A percentile compares a stretch with the other conserved stretches of the same genome.
Conservation (phyloP, 2,888 invertebrate species). For the Nemoura dubitans region DNA sequence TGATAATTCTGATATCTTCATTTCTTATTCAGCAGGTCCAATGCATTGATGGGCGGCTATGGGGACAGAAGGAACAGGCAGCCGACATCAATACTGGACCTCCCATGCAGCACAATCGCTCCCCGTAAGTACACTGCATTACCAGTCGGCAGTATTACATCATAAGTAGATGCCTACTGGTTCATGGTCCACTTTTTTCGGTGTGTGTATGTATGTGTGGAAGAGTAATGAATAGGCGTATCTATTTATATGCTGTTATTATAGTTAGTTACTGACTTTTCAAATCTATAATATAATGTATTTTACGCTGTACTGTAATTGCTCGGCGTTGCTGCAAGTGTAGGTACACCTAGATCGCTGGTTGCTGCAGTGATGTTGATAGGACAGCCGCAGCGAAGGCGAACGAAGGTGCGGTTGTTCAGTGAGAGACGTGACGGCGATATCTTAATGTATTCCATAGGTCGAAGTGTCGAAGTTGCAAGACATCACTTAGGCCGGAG, state of each 20-base stretch:
- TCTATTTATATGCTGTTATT: not conserved
- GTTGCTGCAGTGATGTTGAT: too few species aligned
- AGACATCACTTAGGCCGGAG: not conserved
- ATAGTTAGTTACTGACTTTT: constrained; percentile 2
- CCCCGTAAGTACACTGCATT: not conserved
- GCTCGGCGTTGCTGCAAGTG: not conserved
- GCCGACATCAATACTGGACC: not conserved
- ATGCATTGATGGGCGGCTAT: not conserved
- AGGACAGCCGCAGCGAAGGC: not conserved
- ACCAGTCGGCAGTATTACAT: not conserved
- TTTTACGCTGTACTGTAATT: not conserved
- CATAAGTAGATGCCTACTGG: not conserved
- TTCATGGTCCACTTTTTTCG: not conserved
- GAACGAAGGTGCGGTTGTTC: constrained; percentile 53
- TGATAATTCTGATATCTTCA: not conserved
- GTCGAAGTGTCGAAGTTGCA: constrained; percentile 14
- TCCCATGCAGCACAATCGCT: not conserved
- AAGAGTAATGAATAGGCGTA: constrained; percentile 12
- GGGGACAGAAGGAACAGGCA: not conserved
- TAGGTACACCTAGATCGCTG: not conserved
- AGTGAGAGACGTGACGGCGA: constrained; percentile 1
- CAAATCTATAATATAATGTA: not conserved
- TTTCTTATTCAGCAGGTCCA: not conserved
- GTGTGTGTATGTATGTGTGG: not conserved
- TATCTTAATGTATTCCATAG: constrained; percentile 18